Evolutionary conservation across 2,113 vertebrate genomes (phyloP).

Genomic region (Ophthalmolycus amberensis): DNA sequence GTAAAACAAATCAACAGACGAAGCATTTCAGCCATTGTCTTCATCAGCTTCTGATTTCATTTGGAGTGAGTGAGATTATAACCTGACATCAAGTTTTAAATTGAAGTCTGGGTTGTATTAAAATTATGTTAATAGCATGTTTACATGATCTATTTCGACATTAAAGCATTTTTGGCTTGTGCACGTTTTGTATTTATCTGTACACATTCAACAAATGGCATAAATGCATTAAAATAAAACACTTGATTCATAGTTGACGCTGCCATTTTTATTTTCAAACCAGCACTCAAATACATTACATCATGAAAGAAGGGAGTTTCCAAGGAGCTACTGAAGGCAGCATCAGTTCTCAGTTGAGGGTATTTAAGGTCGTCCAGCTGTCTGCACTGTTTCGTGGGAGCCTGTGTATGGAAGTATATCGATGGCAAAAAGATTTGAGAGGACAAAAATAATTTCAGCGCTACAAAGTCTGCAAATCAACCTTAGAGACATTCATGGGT

Average conservation of each 20-base stretch:
- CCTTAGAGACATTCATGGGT: not conserved
- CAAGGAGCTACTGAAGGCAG: constrained; percentile 49
- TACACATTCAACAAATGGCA: not conserved
- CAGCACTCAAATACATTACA: not conserved
- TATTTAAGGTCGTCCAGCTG: constrained; percentile 63
- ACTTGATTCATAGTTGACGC: not conserved
- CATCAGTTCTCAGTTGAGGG: constrained; percentile 30
- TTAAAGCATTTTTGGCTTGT: not conserved
- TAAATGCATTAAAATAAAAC: not conserved
- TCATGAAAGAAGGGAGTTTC: constrained; percentile 13
- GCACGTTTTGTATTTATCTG: not conserved
- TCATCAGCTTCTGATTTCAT: not conserved
- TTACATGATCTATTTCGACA: not conserved
- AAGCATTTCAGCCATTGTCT: not conserved
- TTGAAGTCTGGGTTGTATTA: not conserved
- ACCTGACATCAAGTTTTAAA: not conserved
- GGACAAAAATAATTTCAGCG: not conserved
- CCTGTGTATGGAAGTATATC: not conserved
- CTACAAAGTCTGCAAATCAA: not conserved
- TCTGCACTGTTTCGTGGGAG: constrained; percentile 11
- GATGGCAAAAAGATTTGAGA: not conserved
- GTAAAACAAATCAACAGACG: not conserved
- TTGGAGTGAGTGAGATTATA: not conserved
- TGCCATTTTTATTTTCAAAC: not conserved
- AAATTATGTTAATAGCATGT: not conserved